Evolutionary conservation across 2,888 invertebrate genomes (phyloP), one percentile per base, ranked within the genome.

Genomic region (Cryptosula pallasiana): DNA sequence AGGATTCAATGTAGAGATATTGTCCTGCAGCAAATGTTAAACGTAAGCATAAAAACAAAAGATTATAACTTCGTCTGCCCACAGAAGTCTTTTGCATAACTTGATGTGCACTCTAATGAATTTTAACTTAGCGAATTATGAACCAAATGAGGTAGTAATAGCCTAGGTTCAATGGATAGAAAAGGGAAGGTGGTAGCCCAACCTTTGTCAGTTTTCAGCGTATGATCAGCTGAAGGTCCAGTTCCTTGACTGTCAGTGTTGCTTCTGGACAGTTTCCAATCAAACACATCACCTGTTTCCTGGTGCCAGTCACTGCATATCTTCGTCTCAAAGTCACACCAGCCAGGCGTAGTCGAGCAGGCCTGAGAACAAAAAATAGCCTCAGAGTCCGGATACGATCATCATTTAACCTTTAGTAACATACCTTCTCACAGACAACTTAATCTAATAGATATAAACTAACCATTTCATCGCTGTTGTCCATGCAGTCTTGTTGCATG

Each of bases 401-500:
- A n/a, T n/a, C n/a, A n/a, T n/a, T n/a, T n/a, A n/a, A n/a, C n/a
- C n/a, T n/a, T n/a, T n/a, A n/a, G n/a, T n/a, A n/a, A n/a, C n/a
- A n/a, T n/a, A n/a, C n/a, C n/a, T n/a, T n/a, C n/a, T n/a, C n/a
- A n/a, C n/a, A n/a, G n/a, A n/a, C n/a, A n/a, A n/a, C n/a, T n/a
- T n/a, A n/a, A n/a, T n/a, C n/a, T n/a, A n/a, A n/a, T n/a, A n/a
- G n/a, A n/a, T n/a, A n/a, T n/a, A n/a, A n/a, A n/a, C 20, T 45
- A 13, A 45, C 45, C 45, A 5, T 57, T 78, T 81, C 81, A 76
- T 81, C 81, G 23, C 77, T 77, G 3, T 58, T 72, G 71, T 81
- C 81, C 20, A 80, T 81, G 76, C 81, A 81, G 72, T 81, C 80
- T 72, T 81, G 77, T 1, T 78, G 78, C 58, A 75, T 80, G 75